These are phyloP conservation scores for Sarcophaga peregrina DNA, from an alignment of 1,140 invertebrate genomes.

Conservation along the genomic window DNA sequence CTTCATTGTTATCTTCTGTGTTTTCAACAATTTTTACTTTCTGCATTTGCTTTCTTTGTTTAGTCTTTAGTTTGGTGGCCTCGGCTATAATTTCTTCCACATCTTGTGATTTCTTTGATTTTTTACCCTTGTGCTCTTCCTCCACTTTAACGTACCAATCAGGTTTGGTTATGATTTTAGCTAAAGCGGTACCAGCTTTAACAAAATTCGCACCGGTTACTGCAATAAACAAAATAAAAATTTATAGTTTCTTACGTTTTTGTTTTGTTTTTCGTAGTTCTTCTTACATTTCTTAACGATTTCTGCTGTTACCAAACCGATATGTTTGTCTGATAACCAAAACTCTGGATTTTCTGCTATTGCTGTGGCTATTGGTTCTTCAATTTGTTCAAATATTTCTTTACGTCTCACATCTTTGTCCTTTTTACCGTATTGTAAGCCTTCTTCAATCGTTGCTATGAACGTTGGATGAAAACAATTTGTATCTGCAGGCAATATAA, in stretches of 20 bases:
- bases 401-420: slow-evolving; percentile 75
- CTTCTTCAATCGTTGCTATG: slow-evolving; percentile 77
- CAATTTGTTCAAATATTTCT: slow-evolving; percentile 79
- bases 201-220: slow-evolving; percentile 55
- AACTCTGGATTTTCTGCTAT: slow-evolving; percentile 73
- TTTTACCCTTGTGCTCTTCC: slow-evolving; percentile 45
- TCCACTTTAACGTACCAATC: slow-evolving; percentile 65
- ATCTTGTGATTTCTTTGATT: slow-evolving; percentile 53
- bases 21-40: slow-evolving; percentile 43
- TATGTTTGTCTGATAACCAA: slow-evolving; percentile 78
- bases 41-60: slow-evolving; percentile 38
- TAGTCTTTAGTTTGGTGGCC: slow-evolving; percentile 52
- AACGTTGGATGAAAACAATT: slow-evolving; percentile 80
- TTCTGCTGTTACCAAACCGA: slow-evolving; percentile 77
- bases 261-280: slow-evolving; percentile 48
- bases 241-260: slow-evolving; percentile 65
- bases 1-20: background rate
- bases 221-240: slow-evolving; percentile 38
- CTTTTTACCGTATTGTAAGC: slow-evolving; percentile 85
- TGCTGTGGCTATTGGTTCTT: slow-evolving; percentile 72
- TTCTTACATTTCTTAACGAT: slow-evolving; percentile 74
- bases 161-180: slow-evolving; percentile 66
- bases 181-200: slow-evolving; percentile 67
- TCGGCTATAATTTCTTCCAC: slow-evolving; percentile 56
- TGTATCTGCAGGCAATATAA: slow-evolving; percentile 82